Evolutionary conservation across 2,888 invertebrate genomes (phyloP), one percentile per base, ranked within the genome.

Genomic region (Podabrus alpinus): DNA sequence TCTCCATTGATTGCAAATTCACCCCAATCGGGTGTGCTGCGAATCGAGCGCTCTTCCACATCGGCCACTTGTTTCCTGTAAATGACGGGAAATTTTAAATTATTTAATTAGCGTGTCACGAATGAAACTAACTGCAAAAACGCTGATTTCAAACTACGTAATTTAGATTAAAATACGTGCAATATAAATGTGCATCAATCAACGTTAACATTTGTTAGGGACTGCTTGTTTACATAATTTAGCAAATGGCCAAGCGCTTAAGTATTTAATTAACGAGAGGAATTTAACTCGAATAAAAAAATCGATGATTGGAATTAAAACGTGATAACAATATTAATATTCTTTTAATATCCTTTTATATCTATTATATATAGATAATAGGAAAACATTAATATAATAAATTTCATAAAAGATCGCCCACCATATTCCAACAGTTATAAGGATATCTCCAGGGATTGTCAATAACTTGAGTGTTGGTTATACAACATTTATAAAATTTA

Each of bases 1-100:
- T 97, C 97, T 59, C 96, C 96, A 87, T 95, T 96, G 84, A 94
- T 88, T n/a, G 97, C 97, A 73, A 89, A 88, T 84, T 95, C 95
- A 77, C 92, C 91, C 96, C 96, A 97, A 88, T 96, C 96, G 15
- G 96, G 95, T 61, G 95, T 95, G 81, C 94, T 92, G 77, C 94
- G 92, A 78, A 94, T 89, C 74, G 92, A 90, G 68, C 92, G 89
- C 67, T 88, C 87, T 72, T 86, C 86, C 24, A 82, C 81, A 79
- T 85, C 84, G 60, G 87, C 87, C 71, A 86, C 85, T 74, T 88
- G 85, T 83, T 89, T 88, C 86, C 90, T 90, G 85, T 29, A 87
- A 84, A 76, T 45, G 45, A 45, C 45, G 45, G n/a, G n/a, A 10
- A 75, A 75, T 69, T 19, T 45, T n/a, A 45, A 45, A 45, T 45